Percentiles rank a stretch among this genome's conserved stretches.
phyloP scores from a whole-genome alignment of 2,888 invertebrate genomes.

The Agrotis exclamationis region DNA sequence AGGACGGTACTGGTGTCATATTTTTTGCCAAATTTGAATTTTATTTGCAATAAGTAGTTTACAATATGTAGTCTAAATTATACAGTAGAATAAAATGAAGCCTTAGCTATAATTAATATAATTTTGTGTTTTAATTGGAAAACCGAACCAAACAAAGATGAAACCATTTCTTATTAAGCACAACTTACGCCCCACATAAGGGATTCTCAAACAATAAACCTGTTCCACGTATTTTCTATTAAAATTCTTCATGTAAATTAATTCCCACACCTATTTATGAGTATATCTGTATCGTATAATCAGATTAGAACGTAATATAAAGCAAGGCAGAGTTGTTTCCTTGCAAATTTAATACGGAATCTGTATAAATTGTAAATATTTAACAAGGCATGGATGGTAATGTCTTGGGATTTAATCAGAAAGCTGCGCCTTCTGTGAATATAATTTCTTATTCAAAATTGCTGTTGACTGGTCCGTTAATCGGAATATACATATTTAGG shows the following conservation, averaged over 20 bases:
- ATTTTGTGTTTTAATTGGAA: neutral
- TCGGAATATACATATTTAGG: constrained; percentile 26
- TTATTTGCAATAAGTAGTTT: neutral
- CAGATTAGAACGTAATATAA: constrained; percentile 45
- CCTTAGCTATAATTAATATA: neutral
- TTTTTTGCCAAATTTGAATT: neutral
- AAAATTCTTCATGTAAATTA: constrained; percentile 43
- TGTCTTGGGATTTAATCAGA: constrained; percentile 73
- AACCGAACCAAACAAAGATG: neutral
- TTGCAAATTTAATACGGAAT: constrained; percentile 68
- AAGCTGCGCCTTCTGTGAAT: constrained; percentile 61
- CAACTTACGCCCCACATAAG: neutral
- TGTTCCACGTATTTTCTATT: constrained; percentile 17
- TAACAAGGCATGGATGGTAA: constrained; percentile 69
- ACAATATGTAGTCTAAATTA: neutral
- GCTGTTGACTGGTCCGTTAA: constrained; percentile 56
- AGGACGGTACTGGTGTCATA: too few species aligned
- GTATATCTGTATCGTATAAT: constrained; percentile 41
- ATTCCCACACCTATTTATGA: constrained; percentile 32
- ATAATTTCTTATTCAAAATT: constrained; percentile 67
- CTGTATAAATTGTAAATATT: constrained; percentile 73
- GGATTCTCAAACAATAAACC: constrained; percentile 30
- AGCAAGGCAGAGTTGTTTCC: constrained; percentile 54
- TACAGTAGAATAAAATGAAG: neutral
- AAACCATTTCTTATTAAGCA: neutral